Evolutionary conservation across 2,888 invertebrate species (phyloP).

Genomic region (Ectropis crepuscularia): DNA sequence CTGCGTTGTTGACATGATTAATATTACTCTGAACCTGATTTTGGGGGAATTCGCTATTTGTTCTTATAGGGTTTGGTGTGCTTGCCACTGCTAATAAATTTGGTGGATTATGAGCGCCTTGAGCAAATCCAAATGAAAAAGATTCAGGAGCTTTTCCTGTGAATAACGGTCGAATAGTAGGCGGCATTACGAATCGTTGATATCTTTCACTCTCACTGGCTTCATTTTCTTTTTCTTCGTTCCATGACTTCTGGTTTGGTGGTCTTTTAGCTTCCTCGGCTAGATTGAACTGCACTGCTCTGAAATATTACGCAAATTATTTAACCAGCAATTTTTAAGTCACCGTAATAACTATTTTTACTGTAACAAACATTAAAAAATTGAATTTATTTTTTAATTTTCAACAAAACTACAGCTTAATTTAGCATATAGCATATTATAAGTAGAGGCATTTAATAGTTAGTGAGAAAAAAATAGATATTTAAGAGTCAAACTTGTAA

Average conservation of each 20-base stretch:
- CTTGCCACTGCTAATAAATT: conserved; percentile 65
- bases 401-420: no score
- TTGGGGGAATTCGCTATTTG: conserved; percentile 58
- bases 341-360: neutral
- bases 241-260: conserved; percentile 68
- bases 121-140: conserved; percentile 72
- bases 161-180: conserved; percentile 64
- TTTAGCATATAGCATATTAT: no score
- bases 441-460: no score
- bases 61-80: conserved; percentile 63
- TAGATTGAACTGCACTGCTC: conserved; percentile 78
- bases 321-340: no score
- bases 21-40: conserved; percentile 66
- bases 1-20: conserved; percentile 60
- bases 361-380: no score
- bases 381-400: no score
- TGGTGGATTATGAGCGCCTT: conserved; percentile 56
- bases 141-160: conserved; percentile 79
- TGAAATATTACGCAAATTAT: conserved; percentile 38
- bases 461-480: no score
- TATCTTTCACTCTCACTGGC: conserved; percentile 56
- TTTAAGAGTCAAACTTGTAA: no score
- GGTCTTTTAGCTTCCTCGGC: conserved; percentile 79
- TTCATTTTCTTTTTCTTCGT: conserved; percentile 64
- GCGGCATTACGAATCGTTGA: conserved; percentile 50